phyloP scores from a whole-genome alignment of 2,113 vertebrate genomes.

The Peromyscus leucopus region DNA sequence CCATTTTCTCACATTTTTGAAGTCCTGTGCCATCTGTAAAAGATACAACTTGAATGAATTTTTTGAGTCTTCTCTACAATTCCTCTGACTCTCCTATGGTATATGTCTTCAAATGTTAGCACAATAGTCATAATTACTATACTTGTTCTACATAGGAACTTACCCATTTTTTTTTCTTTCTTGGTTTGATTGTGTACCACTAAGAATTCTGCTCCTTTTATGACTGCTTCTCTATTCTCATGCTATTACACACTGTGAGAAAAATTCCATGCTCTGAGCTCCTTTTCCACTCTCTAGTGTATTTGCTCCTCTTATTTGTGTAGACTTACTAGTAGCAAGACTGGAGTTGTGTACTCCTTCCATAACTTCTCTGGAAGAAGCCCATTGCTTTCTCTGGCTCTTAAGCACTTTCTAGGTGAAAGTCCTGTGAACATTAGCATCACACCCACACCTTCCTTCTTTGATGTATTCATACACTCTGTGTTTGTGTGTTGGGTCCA shows the following conservation, averaged over 20 bases:
- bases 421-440: background rate
- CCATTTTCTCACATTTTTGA: background rate
- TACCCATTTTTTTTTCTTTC: background rate
- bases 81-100: background rate
- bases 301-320: background rate
- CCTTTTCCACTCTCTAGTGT: background rate
- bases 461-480: background rate
- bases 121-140: background rate
- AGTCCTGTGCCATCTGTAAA: background rate
- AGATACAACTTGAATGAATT: background rate
- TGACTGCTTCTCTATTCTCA: background rate
- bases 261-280: background rate
- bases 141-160: background rate
- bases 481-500: background rate
- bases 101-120: background rate
- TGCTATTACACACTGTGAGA: background rate
- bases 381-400: no score
- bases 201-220: background rate
- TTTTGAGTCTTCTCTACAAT: background rate
- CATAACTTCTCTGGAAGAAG: background rate
- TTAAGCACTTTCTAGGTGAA: background rate
- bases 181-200: background rate
- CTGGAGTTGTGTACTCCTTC: background rate
- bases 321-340: background rate
- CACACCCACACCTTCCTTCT: background rate